phyloP scores from a whole-genome alignment of 2,888 invertebrate species.

The Gymnoscelis rufifasciata region DNA sequence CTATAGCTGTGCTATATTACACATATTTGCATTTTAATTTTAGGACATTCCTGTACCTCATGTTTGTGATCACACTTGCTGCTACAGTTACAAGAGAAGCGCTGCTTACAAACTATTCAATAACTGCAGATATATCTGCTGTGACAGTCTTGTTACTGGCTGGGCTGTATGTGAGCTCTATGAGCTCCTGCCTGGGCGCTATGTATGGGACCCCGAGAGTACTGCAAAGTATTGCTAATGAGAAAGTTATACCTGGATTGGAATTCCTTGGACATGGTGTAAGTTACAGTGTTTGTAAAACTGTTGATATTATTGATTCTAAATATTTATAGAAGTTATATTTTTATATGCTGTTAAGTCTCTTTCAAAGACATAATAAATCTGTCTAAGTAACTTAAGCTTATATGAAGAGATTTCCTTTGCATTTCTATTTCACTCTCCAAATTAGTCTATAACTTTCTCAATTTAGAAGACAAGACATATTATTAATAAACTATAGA shows the following conservation, averaged over 20 bases:
- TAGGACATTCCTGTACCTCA: slow-evolving; percentile 92
- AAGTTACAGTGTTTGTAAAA: slow-evolving; percentile 40
- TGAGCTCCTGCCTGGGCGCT: slow-evolving; percentile 96
- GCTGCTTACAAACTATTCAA: slow-evolving; percentile 90
- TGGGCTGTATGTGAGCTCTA: slow-evolving; percentile 96
- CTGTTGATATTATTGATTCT: too few relatives aligned
- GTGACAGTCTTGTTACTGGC: slow-evolving; percentile 89
- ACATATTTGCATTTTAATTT: neutral
- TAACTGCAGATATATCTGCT: slow-evolving; percentile 94
- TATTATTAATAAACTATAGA: too few relatives aligned
- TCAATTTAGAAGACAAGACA: too few relatives aligned
- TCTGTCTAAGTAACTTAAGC: too few relatives aligned
- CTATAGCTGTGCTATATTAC: too few relatives aligned
- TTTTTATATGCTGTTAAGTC: too few relatives aligned
- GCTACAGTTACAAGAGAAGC: slow-evolving; percentile 88
- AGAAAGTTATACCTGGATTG: slow-evolving; percentile 95
- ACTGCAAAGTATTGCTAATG: slow-evolving; percentile 95
- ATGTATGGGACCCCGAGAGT: slow-evolving; percentile 98
- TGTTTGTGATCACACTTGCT: slow-evolving; percentile 93
- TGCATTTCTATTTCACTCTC: too few relatives aligned
- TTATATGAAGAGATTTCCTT: too few relatives aligned
- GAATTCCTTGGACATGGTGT: slow-evolving; percentile 93
- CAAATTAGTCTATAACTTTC: too few relatives aligned
- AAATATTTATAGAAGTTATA: too few relatives aligned
- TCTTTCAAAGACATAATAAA: too few relatives aligned